phyloP scores from a whole-genome alignment of 2,113 vertebrate genomes.

The Spizaetus ornatus region DNA sequence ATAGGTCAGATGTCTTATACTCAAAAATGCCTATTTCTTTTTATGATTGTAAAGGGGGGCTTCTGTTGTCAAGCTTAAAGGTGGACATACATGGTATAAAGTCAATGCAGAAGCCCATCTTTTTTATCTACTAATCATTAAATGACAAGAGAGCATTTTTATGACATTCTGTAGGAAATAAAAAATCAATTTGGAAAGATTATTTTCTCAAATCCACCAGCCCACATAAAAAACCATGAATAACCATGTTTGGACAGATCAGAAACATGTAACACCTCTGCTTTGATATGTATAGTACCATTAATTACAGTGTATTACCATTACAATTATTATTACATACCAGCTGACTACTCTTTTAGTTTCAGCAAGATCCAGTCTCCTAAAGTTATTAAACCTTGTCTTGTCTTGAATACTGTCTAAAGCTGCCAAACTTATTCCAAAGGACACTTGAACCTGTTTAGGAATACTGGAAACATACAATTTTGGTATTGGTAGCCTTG shows the following conservation, averaged over 20 bases:
- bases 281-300: background rate
- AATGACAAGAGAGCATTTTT: background rate
- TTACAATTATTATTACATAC: background rate
- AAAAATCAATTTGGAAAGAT: background rate
- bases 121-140: background rate
- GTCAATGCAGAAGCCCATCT: background rate
- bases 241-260: background rate
- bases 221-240: background rate
- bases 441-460: background rate
- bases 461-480: background rate
- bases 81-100: background rate
- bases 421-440: background rate
- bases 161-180: background rate
- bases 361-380: background rate
- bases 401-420: background rate
- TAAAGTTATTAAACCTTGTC: background rate
- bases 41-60: background rate
- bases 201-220: fast-evolving
- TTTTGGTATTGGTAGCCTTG: background rate
- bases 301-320: background rate
- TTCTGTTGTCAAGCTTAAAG: background rate
- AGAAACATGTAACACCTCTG: background rate
- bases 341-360: background rate
- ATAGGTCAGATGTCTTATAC: background rate
- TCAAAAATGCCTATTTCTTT: background rate